A percentile compares a stretch with the other conserved stretches of the same genome.
Conservation (phyloP, 2,797 vertebrate genomes). For the Artibeus lituratus region DNA sequence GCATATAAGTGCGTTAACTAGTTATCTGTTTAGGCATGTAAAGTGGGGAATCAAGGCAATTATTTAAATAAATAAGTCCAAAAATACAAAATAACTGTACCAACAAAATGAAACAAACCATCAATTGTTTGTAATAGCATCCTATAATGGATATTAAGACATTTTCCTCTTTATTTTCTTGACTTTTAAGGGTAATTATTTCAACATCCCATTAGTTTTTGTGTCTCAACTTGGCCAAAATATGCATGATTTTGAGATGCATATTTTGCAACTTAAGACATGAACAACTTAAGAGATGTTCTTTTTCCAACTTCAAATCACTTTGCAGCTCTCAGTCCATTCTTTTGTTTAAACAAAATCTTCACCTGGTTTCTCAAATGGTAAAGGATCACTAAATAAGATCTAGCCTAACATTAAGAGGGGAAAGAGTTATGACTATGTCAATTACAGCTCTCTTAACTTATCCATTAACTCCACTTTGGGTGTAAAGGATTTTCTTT, state of each 20-base stretch:
- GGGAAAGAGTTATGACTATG: not conserved
- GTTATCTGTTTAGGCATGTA: not conserved
- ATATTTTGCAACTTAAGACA: too few species aligned
- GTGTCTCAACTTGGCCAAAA: not conserved
- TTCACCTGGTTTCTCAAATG: not conserved
- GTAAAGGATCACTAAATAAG: slow-evolving; percentile 27
- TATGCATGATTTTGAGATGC: not conserved
- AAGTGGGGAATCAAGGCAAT: slow-evolving; percentile 16
- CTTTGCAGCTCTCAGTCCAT: not conserved
- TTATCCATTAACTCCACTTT: not conserved
- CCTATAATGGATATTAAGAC: not conserved
- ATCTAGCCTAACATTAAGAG: not conserved
- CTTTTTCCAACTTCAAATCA: not conserved
- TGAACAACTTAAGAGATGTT: not conserved
- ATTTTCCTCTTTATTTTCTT: slow-evolving; percentile 30
- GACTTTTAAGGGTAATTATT: slow-evolving; percentile 4
- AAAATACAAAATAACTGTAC: not conserved
- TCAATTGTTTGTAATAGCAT: not conserved
- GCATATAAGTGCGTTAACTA: not conserved
- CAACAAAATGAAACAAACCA: not conserved
- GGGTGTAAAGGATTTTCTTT: not conserved
- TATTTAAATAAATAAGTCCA: slow-evolving; percentile 22
- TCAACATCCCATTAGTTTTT: not conserved
- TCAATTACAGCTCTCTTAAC: slow-evolving; percentile 1
- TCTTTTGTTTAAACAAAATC: slow-evolving; percentile 39